Evolutionary conservation across 2,888 invertebrate species (phyloP).

Genomic region (Lysandra bellargus): DNA sequence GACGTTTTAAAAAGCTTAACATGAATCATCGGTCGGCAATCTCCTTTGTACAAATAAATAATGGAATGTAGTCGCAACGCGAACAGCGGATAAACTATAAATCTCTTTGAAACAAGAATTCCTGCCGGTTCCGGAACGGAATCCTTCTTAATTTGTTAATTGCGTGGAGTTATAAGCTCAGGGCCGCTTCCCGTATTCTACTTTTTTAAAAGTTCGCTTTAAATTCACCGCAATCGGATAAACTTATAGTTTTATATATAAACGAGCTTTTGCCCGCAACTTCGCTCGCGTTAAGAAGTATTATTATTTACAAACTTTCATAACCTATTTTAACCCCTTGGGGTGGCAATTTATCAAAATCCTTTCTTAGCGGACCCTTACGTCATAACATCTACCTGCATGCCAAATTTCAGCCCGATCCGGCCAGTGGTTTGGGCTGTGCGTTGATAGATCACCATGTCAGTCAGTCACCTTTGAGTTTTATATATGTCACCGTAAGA

Average conservation of each 20-base stretch:
- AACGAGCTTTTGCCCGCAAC: no score
- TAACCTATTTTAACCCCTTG: no score
- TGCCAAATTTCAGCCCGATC: no score
- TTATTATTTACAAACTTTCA: no score
- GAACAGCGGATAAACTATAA: slow-evolving; percentile 26
- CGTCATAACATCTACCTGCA: no score
- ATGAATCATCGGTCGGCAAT: slow-evolving; percentile 12
- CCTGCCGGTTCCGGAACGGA: slow-evolving; percentile 31
- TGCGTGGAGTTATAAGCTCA: slow-evolving; percentile 35
- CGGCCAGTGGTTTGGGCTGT: no score
- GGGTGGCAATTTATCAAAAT: no score
- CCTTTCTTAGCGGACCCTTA: no score
- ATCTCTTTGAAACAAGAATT: slow-evolving; percentile 31
- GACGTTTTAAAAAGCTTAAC: slow-evolving; percentile 1
- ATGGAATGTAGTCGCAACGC: slow-evolving; percentile 12
- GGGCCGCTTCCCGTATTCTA: slow-evolving; percentile 16
- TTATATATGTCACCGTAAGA: no score
- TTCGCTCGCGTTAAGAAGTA: no score
- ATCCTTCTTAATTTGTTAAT: slow-evolving; percentile 41
- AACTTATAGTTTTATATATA: neutral
- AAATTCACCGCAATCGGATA: neutral
- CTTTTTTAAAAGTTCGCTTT: slow-evolving; percentile 5
- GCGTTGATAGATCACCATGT: no score
- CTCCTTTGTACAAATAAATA: slow-evolving; percentile 23
- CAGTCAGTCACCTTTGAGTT: no score